Percentiles rank a stretch among this genome's conserved stretches.
Evolutionary conservation across 2,797 vertebrate genomes (phyloP).

Genomic region (Galagoides demidoff): DNA sequence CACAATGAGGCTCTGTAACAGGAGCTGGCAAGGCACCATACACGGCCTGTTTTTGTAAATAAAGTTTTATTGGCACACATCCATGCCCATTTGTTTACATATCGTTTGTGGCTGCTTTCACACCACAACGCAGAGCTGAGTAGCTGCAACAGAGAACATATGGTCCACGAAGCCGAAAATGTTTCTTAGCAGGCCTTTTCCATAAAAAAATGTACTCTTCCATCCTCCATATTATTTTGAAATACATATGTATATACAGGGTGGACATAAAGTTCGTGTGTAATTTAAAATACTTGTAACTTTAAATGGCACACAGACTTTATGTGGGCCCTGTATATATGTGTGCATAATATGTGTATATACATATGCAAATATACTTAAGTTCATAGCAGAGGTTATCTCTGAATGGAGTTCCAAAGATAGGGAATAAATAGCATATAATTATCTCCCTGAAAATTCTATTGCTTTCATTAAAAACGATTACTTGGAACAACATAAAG

Average conservation of each 20-base stretch:
- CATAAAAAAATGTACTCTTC: not conserved
- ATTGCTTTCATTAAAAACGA: constrained; percentile 11
- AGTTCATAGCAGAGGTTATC: not conserved
- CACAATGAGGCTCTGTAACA: not conserved
- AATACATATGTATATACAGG: no score
- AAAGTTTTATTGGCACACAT: constrained; percentile 55
- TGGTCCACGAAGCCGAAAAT: not conserved
- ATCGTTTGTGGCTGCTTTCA: not conserved
- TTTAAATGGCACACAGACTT: no score
- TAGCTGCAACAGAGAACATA: not conserved
- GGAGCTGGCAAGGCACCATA: not conserved
- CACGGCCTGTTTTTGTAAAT: constrained; percentile 2
- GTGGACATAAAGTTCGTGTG: no score
- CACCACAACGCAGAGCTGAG: not conserved
- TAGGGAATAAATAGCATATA: not conserved
- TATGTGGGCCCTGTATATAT: no score
- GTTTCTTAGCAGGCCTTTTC: not conserved
- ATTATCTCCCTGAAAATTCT: not conserved
- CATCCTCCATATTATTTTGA: not conserved
- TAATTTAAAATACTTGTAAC: no score
- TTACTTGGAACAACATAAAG: not conserved
- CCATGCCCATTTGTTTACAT: not conserved
- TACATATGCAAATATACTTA: not conserved
- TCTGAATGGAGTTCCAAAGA: not conserved
- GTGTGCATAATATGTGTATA: no score